phyloP scores from a whole-genome alignment of 2,888 invertebrate genomes.

The Eupithecia tripunctaria region DNA sequence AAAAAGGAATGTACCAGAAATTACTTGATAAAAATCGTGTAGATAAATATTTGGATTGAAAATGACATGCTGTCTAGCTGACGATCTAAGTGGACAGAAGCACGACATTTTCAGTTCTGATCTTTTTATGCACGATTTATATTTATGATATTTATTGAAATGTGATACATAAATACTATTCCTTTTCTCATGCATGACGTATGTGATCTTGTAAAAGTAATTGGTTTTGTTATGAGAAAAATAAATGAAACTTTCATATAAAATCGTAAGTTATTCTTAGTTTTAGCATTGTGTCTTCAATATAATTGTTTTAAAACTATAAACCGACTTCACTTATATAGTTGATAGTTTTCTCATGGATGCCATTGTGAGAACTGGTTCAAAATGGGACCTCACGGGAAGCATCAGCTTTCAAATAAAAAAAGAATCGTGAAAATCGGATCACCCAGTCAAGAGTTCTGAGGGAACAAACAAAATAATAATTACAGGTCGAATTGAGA shows the following conservation, averaged over 20 bases:
- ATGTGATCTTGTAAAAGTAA: constrained; percentile 59
- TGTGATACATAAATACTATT: constrained; percentile 48
- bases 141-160: constrained; percentile 7
- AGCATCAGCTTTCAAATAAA: no score
- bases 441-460: no score
- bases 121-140: background rate
- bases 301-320: no score
- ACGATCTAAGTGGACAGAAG: background rate
- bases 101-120: background rate
- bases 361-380: no score
- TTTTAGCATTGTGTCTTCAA: background rate
- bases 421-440: no score
- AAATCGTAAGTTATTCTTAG: constrained; percentile 8
- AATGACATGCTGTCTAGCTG: background rate
- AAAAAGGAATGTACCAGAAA: constrained; percentile 61
- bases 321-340: no score
- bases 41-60: background rate
- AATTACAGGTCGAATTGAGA: no score
- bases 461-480: no score
- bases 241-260: constrained; percentile 54
- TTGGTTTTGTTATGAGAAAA: constrained; percentile 58
- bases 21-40: constrained; percentile 1
- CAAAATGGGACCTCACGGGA: no score
- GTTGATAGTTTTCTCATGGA: no score
- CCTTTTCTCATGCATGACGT: constrained; percentile 67